Base-by-base conservation (phyloP, 2,113 vertebrate genomes). In the Probosciger aterrimus region DNA sequence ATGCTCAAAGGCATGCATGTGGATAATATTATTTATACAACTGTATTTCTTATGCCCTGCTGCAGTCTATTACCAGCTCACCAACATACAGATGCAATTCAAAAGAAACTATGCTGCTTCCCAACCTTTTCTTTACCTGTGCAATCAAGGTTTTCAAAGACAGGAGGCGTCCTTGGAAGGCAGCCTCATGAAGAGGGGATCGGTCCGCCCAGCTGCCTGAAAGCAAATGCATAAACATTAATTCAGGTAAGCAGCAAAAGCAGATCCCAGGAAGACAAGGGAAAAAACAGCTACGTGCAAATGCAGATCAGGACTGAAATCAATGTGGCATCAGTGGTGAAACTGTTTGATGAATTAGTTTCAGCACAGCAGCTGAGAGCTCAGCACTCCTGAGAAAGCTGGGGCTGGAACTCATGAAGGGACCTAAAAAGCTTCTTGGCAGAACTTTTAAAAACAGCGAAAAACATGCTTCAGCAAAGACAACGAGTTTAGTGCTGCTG, bases 111-210 rank as follows among this genome's bases (percentile, higher is more conserved):
- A 49, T 1, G 2, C 33, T 52, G 33, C 65, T 81, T 76, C 43
- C 53, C 52, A 82, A 53, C 10, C 79, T 86, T 44, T 83, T 33
- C 85, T 90, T 69, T 95, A 69, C 46, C 98, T 99, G 99, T 85
- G 98, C 96, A 79, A 99, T 97, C 79, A 99, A 97, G 63, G 97
- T 98, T 95, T 98, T 99, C 85, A 99, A 94, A 65, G 98, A 97
- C 30, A 99, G 97, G 30, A 99, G 98, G 63, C 98, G 98, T n/a
- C 99, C 99, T 73, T 99, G 99, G 95, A 97, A 99, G 10, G 99
- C 99, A 47, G 99, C 99, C 8, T 99, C 99, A 5, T 99, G 99
- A 46, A 99, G 98, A n/a, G 98, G 98, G 55, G 98, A 99, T 83
- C 98, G 97, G 96, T 99, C 99, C 22, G 98, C 98, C 98, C 98